Evolutionary conservation across 2,797 vertebrate genomes (phyloP).

Genomic region (Vipera latastei): DNA sequence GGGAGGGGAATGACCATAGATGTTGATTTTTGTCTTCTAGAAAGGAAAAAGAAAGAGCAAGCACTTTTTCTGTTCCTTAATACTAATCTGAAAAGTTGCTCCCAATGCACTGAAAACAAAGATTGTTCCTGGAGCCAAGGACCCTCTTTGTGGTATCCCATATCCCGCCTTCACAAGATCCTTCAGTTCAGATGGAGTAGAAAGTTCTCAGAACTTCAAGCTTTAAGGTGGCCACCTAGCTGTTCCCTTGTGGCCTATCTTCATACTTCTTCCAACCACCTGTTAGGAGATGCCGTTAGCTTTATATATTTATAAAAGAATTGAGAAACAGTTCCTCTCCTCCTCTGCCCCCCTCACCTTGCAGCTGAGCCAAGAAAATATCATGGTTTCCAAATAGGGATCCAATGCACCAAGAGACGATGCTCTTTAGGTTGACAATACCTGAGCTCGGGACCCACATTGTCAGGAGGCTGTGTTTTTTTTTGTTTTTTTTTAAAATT

Average conservation of each 20-base stretch:
- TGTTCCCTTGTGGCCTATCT: background rate
- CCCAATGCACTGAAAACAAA: background rate
- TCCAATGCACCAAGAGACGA: background rate
- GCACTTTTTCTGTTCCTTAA: background rate
- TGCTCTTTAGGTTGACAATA: background rate
- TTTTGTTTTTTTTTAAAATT: background rate
- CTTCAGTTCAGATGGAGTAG: background rate
- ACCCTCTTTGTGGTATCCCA: background rate
- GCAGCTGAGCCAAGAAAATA: background rate
- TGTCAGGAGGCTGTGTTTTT: background rate
- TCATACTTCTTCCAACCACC: background rate
- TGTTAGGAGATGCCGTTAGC: background rate
- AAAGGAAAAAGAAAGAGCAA: background rate
- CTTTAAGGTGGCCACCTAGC: background rate
- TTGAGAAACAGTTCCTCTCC: background rate
- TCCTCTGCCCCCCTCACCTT: background rate
- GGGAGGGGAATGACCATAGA: background rate
- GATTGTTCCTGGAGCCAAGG: background rate
- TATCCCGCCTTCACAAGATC: too few relatives aligned
- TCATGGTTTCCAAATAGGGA: background rate
- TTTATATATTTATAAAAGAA: background rate
- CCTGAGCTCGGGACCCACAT: rapidly evolving
- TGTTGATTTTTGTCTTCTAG: background rate
- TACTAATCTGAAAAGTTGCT: background rate
- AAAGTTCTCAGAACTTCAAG: background rate